Evolutionary conservation across 2,113 vertebrate species (phyloP), one percentile per base, ranked within the genome.

Genomic region (Oreotragus oreotragus): DNA sequence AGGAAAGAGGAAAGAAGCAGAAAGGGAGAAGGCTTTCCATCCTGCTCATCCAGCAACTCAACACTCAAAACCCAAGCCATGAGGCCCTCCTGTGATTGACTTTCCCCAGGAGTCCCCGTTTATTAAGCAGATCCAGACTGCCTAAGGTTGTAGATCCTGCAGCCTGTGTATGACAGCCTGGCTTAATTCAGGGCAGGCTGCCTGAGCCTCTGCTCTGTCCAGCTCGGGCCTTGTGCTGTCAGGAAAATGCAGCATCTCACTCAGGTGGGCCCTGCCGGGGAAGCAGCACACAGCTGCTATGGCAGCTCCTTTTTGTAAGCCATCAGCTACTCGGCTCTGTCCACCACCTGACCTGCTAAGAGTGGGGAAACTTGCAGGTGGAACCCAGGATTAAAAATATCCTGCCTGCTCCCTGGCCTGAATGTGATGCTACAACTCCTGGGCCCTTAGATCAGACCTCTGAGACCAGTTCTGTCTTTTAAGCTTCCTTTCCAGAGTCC

Each of bases 81-180:
- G 0, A 6, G 33, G n/a, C 15, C 83, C 25, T 51, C 43, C 5
- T 25, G 23, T 0, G 36, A 27, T 28, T 85, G 66, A 1, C 2
- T 2, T 55, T 47, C 73, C 77, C 25, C 16, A 10, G 70, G n/a
- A 94, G 45, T 62, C 39, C 2, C 0, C 10, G 6, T 43, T 73
- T 57, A 84, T 10, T 28, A 47, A 45, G 5, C 16, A 25, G 39
- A 57, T 10, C 14, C 57, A 17, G 53, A 6, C 4, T 30, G 33
- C 39, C 47, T n/a, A 2, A 9, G n/a, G 23, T 12, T 0, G 0
- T 0, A 36, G 58, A 16, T 13, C 28, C 55, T 14, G 33, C 79
- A 12, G 25, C 23, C 57, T 33, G 11, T 2, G 7, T 1, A 15
- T 2, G 28, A 39, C 27, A 64, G 51, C 9, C 28, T 3, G 16